Conservation (phyloP, 2,888 invertebrate genomes). For the Limnephilus auricula region DNA sequence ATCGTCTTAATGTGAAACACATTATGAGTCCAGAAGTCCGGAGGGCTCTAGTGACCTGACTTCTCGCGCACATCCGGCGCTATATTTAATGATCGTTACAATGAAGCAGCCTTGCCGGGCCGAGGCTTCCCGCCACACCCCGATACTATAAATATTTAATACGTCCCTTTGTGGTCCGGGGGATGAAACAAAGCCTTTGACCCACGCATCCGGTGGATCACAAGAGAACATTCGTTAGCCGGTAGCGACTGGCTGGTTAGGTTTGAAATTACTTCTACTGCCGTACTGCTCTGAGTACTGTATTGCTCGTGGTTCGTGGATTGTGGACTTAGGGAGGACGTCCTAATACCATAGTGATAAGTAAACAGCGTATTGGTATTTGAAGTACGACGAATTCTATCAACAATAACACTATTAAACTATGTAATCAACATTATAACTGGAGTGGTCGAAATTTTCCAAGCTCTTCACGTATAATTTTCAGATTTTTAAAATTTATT, state of each 20-base stretch:
- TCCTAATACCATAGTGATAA: background rate
- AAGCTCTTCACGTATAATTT: too few species aligned
- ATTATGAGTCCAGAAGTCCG: background rate
- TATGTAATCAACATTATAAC: background rate
- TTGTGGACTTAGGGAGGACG: background rate
- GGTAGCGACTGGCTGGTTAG: background rate
- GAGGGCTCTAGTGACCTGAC: background rate
- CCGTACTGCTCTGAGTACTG: background rate
- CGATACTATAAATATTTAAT: constrained; percentile 41
- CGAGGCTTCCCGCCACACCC: background rate
- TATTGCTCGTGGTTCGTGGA: background rate
- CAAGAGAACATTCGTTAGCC: constrained; percentile 25
- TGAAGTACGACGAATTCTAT: too few species aligned
- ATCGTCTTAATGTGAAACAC: background rate
- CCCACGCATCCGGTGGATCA: constrained; percentile 23
- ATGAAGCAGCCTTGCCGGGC: background rate
- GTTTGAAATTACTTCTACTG: background rate
- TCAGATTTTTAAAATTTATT: too few species aligned
- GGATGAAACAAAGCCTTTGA: constrained; percentile 37
- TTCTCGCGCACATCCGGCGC: background rate
- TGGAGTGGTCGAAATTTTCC: background rate
- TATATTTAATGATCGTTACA: constrained; percentile 32
- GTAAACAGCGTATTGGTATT: too few species aligned
- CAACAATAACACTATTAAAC: too few species aligned
- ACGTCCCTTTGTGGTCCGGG: constrained; percentile 23